Base-by-base conservation (phyloP, 2,113 vertebrate genomes). In the Petaurus breviceps region DNA sequence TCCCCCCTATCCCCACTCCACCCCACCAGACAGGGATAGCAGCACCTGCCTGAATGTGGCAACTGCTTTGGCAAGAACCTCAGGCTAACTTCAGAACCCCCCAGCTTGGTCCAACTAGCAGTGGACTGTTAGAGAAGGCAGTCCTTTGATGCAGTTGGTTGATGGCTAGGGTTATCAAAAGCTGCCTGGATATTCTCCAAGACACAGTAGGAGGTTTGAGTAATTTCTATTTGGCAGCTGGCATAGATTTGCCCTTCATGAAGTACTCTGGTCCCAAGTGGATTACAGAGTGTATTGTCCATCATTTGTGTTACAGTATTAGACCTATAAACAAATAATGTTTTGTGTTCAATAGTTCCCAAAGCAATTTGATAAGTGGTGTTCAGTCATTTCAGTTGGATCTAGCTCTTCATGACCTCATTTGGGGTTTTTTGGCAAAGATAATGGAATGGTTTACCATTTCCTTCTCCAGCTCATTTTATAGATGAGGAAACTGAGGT, bases 1-100 rank as follows among this genome's bases (percentile, higher is more conserved):
- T 23, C 50, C 95, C 91, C 77, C 43, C 90, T 49, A 49, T 4
- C 57, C 94, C 57, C 47, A 49, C 47, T 4, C 90, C 50, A 0
- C 0, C 24, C 49, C 94, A 95, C 95, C 95, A 95, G 92, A n/a
- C 3, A 28, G 4, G 46, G 16, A 8, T 24, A 9, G 37, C 52
- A 92, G 96, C 96, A 96, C 97, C 97, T 97, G 96, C 95, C 95
- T 51, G 92, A 90, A 95, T 90, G 93, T 90, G 93, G 96, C 96
- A 92, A 12, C 46, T 28, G 91, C n/a, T 92, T 96, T 96, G 97
- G 97, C 97, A 97, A 28, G 91, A 6, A 92, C 68, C 52, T 94
- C 46, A 90, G 77, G 95, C 51, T 93, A 77, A 94, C 91, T 95
- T 92, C 92, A 52, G 57, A 47, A 94, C 93, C 96, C 94, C 51